Conservation (phyloP, 2,797 vertebrate species). For the Sarcophilus harrisii region DNA sequence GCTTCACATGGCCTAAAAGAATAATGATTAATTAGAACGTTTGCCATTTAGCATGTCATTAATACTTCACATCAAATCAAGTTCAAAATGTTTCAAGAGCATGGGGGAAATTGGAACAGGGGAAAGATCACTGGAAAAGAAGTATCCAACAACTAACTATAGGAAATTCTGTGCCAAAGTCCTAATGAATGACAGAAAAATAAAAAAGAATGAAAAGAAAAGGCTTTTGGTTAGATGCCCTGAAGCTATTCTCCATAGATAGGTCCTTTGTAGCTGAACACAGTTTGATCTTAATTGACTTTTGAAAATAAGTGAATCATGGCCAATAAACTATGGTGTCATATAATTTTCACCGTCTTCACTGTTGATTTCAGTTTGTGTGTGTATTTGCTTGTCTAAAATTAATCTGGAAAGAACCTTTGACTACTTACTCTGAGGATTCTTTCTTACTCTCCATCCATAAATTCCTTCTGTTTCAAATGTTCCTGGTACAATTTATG, state of each 20-base stretch:
- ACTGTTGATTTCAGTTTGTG: not conserved
- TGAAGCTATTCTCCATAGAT: not conserved
- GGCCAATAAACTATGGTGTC: not conserved
- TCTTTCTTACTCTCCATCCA: slow-evolving; percentile 36
- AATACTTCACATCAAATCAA: not conserved
- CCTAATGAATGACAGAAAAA: not conserved
- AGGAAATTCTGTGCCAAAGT: not conserved
- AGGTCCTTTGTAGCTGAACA: not conserved
- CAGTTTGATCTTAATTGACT: not conserved
- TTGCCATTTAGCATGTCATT: not conserved
- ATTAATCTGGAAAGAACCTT: not conserved
- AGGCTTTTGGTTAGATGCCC: not conserved
- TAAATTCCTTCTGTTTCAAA: slow-evolving; percentile 50
- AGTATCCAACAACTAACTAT: not conserved
- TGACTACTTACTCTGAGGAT: slow-evolving; percentile 60
- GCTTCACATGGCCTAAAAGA: not conserved
- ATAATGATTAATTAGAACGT: not conserved
- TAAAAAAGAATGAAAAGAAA: not conserved
- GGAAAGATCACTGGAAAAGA: not conserved
- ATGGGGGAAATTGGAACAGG: not conserved
- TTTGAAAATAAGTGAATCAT: not conserved
- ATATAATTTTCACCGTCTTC: not conserved
- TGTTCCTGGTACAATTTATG: slow-evolving; percentile 42
- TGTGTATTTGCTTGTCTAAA: not conserved
- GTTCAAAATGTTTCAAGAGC: not conserved